Evolutionary conservation across 2,113 vertebrate genomes (phyloP).

Genomic region (Serilophus lunatus): DNA sequence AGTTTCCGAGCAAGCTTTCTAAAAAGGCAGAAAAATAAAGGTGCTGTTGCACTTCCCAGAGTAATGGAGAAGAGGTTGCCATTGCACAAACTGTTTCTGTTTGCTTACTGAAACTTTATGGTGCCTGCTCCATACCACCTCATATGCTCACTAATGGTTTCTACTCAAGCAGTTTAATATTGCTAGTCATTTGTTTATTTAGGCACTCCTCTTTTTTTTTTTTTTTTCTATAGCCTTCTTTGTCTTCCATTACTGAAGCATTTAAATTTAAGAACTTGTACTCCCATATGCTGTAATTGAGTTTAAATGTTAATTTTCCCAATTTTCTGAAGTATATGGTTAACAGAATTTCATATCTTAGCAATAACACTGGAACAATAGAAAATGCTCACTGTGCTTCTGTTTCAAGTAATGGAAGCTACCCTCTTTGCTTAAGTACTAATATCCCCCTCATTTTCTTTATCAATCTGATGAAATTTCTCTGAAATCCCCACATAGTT

Average conservation of each 20-base stretch:
- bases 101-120: background rate
- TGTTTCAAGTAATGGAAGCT: background rate
- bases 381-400: background rate
- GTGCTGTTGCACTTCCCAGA: background rate
- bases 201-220: background rate
- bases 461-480: background rate
- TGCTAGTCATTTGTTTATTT: background rate
- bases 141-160: background rate
- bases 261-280: background rate
- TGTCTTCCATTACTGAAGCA: background rate
- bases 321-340: background rate
- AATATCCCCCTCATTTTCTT: background rate
- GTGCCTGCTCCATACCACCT: background rate
- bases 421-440: background rate
- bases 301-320: constrained; percentile 43
- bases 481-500: background rate
- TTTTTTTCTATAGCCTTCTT: background rate
- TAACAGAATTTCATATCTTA: background rate
- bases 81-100: background rate
- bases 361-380: background rate
- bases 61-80: background rate
- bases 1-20: background rate
- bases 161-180: background rate
- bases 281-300: background rate
- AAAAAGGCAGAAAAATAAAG: background rate